Evolutionary conservation across 2,113 vertebrate species (phyloP).

Genomic region (Chionomys nivalis): DNA sequence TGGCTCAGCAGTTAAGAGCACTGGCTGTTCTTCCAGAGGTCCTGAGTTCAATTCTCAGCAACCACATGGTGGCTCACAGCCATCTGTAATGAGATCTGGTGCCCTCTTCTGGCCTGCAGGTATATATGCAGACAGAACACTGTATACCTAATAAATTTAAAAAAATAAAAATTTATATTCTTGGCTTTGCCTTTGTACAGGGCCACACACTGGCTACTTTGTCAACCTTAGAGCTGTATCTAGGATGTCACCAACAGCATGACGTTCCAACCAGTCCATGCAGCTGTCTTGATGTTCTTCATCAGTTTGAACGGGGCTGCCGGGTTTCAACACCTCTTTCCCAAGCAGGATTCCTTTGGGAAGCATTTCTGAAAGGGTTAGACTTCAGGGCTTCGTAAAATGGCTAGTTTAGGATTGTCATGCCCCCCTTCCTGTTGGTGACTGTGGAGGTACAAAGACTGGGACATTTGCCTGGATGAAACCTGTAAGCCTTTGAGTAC

Average conservation of each 20-base stretch:
- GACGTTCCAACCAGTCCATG: neutral
- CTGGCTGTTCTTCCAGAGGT: too few relatives aligned
- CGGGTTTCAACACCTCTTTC: neutral
- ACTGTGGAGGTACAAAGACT: neutral
- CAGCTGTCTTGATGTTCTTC: neutral
- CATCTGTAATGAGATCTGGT: too few relatives aligned
- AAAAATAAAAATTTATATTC: neutral
- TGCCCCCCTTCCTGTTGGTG: neutral
- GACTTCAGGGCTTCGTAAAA: neutral
- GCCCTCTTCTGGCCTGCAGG: too few relatives aligned
- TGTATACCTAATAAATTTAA: too few relatives aligned
- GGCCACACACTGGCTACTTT: neutral
- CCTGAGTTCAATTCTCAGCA: too few relatives aligned
- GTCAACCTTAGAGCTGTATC: neutral
- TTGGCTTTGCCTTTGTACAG: neutral
- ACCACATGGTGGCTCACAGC: too few relatives aligned
- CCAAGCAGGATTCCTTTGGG: neutral
- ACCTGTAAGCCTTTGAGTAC: neutral
- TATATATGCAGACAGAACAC: too few relatives aligned
- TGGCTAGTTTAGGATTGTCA: neutral
- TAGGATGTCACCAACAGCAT: too few relatives aligned
- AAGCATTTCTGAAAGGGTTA: neutral
- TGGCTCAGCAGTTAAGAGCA: too few relatives aligned
- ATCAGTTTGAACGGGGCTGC: neutral
- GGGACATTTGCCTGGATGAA: neutral